A percentile compares a stretch with the other conserved stretches of the same genome.
phyloP scores from a whole-genome alignment of 1,140 invertebrate genomes.

The fruit fly (Drosophila melanogaster) region Release_6_plus_ISO1_MT NT_037436.4:4731501-4732000 shows the following conservation, averaged over 20 bases:
- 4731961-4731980: no score
- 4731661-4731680: slow-evolving; percentile 42
- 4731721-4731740: slow-evolving; percentile 56
- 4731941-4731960: no score
- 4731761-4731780: slow-evolving; percentile 20
- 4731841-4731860: no score
- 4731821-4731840: slow-evolving; percentile 4
- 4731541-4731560: slow-evolving; percentile 73
- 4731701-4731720: slow-evolving; percentile 82
- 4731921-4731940: no score
- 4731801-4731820: slow-evolving; percentile 49
- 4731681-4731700: slow-evolving; percentile 60
- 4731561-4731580: slow-evolving; percentile 50
- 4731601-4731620: slow-evolving; percentile 34
- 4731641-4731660: slow-evolving; percentile 71
- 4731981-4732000: slow-evolving; percentile 4
- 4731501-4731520: slow-evolving; percentile 81
- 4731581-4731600: background rate
- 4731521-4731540: slow-evolving; percentile 82
- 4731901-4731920: no score
- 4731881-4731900: no score
- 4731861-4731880: no score
- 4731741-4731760: slow-evolving; percentile 21
- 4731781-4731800: slow-evolving; percentile 33
- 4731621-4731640: slow-evolving; percentile 61